Base-by-base conservation (phyloP, 2,888 invertebrate genomes). In the Exephanes ischioxanthus region DNA sequence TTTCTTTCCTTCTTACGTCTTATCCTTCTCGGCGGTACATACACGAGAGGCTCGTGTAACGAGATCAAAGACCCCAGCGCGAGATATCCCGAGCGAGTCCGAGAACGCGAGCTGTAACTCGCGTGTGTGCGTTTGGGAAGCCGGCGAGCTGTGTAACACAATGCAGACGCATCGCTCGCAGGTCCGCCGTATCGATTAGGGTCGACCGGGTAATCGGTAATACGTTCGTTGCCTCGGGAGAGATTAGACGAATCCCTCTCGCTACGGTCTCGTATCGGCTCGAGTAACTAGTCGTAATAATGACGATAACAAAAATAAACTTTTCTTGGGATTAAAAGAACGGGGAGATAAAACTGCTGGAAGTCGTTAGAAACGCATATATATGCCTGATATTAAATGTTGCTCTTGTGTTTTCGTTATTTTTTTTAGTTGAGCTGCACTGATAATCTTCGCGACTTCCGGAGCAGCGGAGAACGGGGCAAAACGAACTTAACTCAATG, bases 31-130 rank as follows among this genome's bases (percentile, higher is more conserved):
- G n/a, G 19, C 41, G 26, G 14, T n/a, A 66, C 30, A 48, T 45
- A 72, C 45, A 66, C 41, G 58, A 37, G 58, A n/a, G 26, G 16
- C 55, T 55, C 58, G 71, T 77, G 71, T 72, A 67, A 83, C 77
- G 67, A 71, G 80, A 80, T 80, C 72, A 80, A 80, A 80, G 80
- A 80, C 71, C 71, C 72, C 53, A 72, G 72, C 72, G 72, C 58
- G 66, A 66, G 80, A 80, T 80, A 80, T 80, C 72, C 72, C 16
- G 30, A 53, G 61, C 58, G 63, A 72, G 51, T 80, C 55, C 80
- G 33, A 72, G 55, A 72, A 41, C 55, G 30, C 53, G 33, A 19
- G 41, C 11, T 37, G 26, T 16, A 14, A 37, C 53, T 48, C 30
- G 41, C 45, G 45, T 30, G 41, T n/a, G 33, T 51, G 51, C 68